phyloP scores from a whole-genome alignment of 2,113 vertebrate species.

The Electrona antarctica region DNA sequence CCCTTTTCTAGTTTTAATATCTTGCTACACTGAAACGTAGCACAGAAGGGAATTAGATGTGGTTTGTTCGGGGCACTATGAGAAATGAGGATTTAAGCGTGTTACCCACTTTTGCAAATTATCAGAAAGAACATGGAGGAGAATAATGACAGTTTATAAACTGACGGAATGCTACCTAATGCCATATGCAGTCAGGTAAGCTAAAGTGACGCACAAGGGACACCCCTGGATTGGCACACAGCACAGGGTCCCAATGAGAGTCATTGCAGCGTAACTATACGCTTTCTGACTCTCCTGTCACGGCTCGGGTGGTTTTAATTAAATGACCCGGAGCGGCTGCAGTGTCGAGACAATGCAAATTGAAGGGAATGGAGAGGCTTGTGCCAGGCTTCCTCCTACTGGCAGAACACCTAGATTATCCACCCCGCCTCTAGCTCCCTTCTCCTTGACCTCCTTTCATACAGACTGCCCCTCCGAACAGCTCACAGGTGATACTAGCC shows the following conservation, averaged over 20 bases:
- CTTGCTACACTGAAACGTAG: background rate
- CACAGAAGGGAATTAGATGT: background rate
- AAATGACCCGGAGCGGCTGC: constrained; percentile 30
- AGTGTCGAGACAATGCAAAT: constrained; percentile 36
- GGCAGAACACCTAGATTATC: constrained; percentile 19
- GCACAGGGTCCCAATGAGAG: background rate
- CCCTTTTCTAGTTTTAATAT: background rate
- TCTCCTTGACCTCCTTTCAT: constrained; percentile 51
- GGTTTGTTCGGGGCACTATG: background rate
- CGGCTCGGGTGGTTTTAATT: constrained; percentile 36
- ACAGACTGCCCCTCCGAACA: constrained; percentile 8
- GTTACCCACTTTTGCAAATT: too few species aligned
- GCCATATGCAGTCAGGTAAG: background rate
- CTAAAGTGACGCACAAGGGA: background rate
- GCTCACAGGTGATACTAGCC: constrained; percentile 29
- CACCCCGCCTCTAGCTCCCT: background rate
- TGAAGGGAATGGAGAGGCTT: constrained; percentile 1
- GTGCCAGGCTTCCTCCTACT: background rate
- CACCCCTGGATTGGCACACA: background rate
- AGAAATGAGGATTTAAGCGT: background rate
- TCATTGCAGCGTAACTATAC: background rate
- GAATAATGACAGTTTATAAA: background rate
- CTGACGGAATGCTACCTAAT: background rate
- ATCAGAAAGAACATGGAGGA: too few species aligned
- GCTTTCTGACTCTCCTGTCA: constrained; percentile 10